Evolutionary conservation across 1,140 invertebrate genomes (phyloP), one percentile per base, ranked within the genome.

Genomic region (Drosophila chauvacae): DNA sequence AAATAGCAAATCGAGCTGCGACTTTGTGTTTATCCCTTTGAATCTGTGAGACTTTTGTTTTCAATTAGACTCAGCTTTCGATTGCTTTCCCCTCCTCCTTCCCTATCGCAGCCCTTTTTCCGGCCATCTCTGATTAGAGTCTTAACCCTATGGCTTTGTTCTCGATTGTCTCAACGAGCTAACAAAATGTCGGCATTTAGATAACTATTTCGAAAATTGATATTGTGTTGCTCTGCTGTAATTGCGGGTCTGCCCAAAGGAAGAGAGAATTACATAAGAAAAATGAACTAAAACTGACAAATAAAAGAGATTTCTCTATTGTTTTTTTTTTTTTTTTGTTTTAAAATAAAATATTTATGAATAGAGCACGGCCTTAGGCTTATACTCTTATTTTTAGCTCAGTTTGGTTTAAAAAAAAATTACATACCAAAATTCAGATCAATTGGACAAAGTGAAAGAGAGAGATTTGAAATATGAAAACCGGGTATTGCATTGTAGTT

Each of bases 1-100:
- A 56, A 56, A 56, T 56, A 56, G 53, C 53, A 56, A 56, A 56
- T 56, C 53, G 53, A 56, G 53, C 53, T 56, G 53, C 35, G 35
- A 56, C 53, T 39, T 56, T 56, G 53, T 56, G 53, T 39, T 56
- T 56, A 60, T 60, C 37, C 56, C 56, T 42, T 58, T 44, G 16
- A 11, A 58, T 58, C 56, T 58, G 37, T 9, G 56, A 58, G 56
- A 58, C 56, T 58, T 58, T 58, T 42, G 56, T 44, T 58, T 58
- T 58, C 56, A 58, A 58, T 58, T 58, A 58, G 56, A 58, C 56
- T 58, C 37, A 28, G 56, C 56, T 58, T 58, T 58, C 56, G 56
- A 58, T 58, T 58, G 56, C 16, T 58, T 11, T 35, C 35, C 11
- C 35, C 9, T 1, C 13, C 4, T 3, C 20, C 33, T 33, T 2